Conservation (phyloP, 2,113 vertebrate species). For the Tautogolabrus adspersus region DNA sequence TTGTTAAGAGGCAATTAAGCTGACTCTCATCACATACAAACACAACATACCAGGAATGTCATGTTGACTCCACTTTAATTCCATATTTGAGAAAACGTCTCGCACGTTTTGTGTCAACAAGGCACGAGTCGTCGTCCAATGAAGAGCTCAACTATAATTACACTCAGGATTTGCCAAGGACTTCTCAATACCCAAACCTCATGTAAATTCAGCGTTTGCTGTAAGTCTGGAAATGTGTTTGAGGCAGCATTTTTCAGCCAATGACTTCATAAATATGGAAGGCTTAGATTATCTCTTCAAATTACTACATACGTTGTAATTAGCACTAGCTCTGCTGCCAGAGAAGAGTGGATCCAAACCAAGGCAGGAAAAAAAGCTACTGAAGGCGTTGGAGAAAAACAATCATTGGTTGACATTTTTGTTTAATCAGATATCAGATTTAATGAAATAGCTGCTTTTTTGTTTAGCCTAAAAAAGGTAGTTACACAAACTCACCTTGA, state of each 20-base stretch:
- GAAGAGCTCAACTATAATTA: constrained; percentile 5
- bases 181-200: constrained; percentile 19
- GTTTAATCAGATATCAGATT: constrained; percentile 7
- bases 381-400: constrained; percentile 10
- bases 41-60: background rate
- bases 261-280: constrained; percentile 42
- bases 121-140: constrained; percentile 10
- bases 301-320: constrained; percentile 41
- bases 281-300: constrained; percentile 41
- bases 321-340: constrained; percentile 32
- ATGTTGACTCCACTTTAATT: background rate
- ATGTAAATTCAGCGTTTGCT: constrained; percentile 26
- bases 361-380: constrained; percentile 8
- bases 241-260: constrained; percentile 11
- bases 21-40: background rate
- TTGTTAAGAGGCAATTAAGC: background rate
- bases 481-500: constrained; percentile 16
- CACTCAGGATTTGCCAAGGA: constrained; percentile 7
- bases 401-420: constrained; percentile 18
- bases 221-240: constrained; percentile 9
- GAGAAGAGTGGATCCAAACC: constrained; percentile 27
- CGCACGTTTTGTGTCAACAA: constrained; percentile 6
- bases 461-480: background rate
- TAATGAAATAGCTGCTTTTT: background rate
- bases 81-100: background rate